phyloP scores from a whole-genome alignment of 2,888 invertebrate genomes.

The Heliconius ethilla region DNA sequence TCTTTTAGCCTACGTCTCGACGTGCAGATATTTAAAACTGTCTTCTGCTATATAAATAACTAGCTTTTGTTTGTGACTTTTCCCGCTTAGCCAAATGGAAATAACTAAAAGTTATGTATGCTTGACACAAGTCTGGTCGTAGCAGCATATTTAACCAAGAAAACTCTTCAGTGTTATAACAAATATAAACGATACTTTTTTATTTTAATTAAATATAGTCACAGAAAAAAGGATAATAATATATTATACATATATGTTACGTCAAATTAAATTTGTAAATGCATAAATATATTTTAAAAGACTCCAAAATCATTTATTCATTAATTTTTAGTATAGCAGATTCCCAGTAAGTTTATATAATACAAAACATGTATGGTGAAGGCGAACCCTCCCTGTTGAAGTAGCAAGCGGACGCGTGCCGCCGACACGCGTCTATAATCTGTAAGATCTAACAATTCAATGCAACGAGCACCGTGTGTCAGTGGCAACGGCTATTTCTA shows the following conservation, averaged over 20 bases:
- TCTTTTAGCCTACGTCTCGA: conserved; percentile 33
- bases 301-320: neutral
- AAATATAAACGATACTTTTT: no score
- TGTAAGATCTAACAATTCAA: conserved; percentile 43
- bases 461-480: conserved; percentile 37
- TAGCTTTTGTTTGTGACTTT: neutral
- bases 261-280: no score
- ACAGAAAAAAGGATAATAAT: no score
- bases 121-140: no score
- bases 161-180: no score
- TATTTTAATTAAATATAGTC: no score
- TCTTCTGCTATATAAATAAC: neutral
- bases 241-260: no score
- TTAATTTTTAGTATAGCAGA: neutral
- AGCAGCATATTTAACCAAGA: no score
- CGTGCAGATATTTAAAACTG: neutral
- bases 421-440: conserved; percentile 42
- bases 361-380: neutral
- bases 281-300: no score
- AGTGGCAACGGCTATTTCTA: conserved; percentile 28
- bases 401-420: conserved; percentile 45
- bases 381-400: neutral
- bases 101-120: no score
- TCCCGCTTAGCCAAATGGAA: no score
- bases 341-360: neutral